Base-by-base conservation (phyloP, 2,888 invertebrate genomes). In the Frankliniella intonsa region DNA sequence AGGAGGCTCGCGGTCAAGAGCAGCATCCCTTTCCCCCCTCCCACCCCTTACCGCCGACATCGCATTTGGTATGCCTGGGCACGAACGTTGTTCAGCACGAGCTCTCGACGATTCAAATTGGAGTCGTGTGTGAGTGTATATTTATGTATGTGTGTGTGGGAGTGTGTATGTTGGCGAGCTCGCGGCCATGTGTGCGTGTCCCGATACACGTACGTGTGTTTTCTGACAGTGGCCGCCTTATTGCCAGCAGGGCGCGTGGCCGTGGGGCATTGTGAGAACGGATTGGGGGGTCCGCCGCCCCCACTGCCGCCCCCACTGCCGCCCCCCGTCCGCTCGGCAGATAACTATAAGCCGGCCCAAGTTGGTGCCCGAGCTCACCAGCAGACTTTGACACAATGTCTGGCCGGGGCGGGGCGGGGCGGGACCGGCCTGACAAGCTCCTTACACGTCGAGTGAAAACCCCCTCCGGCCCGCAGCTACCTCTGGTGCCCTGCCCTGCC, bases 331-430 rank as follows among this genome's bases (percentile, higher is more conserved):
- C 69, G 69, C 17, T 14, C 17, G 55, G 17, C 55, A 76, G 69
- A 76, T 76, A 76, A 76, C 69, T 76, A 76, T 76, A 76, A 76
- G 69, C 69, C 12, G 25, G 69, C 69, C 69, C 69, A 76, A 76
- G 69, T 76, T 76, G 69, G 14, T 38, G 38, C 62, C 62, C 62
- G 62, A 38, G 38, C 19, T 14, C 69, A 7, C 69, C 69, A 76
- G 69, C 69, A 76, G 69, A 76, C 69, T 76, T 76, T 76, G 69
- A 76, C 69, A 76, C 69, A 25, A 76, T 76, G 69, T 76, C 69
- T 76, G 69, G 9, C 22, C 22, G 25, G 69, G 69, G 25, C 25
- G 25, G n/a, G 17, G 17, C n/a, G 62, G 62, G 62, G 17, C 62
- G 62, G 62, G 62, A n/a, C 62, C 19, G 62, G 25, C 69, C n/a